These are phyloP conservation scores for Drosophila sechellia DNA, from an alignment of 1,140 invertebrate species.

Conservation along the genomic window DNA sequence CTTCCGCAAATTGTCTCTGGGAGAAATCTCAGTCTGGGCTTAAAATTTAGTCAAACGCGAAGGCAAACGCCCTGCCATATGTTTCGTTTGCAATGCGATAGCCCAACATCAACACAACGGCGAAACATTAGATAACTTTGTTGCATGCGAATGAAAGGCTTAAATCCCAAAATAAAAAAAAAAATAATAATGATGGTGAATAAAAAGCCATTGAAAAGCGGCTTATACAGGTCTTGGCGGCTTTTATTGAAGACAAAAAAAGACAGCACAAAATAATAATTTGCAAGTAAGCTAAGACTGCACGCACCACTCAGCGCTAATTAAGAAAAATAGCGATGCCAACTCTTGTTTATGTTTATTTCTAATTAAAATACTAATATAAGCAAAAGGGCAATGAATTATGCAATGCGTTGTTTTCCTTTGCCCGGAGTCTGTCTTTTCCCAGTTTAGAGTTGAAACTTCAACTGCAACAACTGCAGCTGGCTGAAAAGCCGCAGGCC, in stretches of 20 bases:
- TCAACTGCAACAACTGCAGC: slow-evolving; percentile 13
- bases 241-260: slow-evolving; percentile 43
- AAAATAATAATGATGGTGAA: slow-evolving; percentile 12
- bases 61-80: slow-evolving; percentile 67
- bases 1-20: slow-evolving; percentile 66
- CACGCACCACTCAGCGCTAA: slow-evolving; percentile 66
- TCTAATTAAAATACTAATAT: slow-evolving; percentile 39
- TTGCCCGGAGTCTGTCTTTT: slow-evolving; percentile 43
- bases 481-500: slow-evolving; percentile 35
- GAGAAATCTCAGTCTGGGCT: slow-evolving; percentile 62
- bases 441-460: slow-evolving; percentile 35
- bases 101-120: slow-evolving; percentile 14
- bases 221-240: slow-evolving; percentile 46
- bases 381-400: slow-evolving; percentile 69
- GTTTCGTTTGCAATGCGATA: slow-evolving; percentile 52
- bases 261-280: slow-evolving; percentile 55
- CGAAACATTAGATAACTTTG: slow-evolving; percentile 70
- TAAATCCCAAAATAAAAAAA: slow-evolving; percentile 38
- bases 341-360: slow-evolving; percentile 34
- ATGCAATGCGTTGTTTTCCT: slow-evolving; percentile 59
- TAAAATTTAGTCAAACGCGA: slow-evolving; percentile 78
- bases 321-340: slow-evolving; percentile 53
- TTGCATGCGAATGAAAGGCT: slow-evolving; percentile 69
- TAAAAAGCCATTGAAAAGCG: slow-evolving; percentile 50
- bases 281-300: slow-evolving; percentile 63